Evolutionary conservation across 2,888 invertebrate species (phyloP), one percentile per base, ranked within the genome.

Genomic region (Pasiphila rectangulata): DNA sequence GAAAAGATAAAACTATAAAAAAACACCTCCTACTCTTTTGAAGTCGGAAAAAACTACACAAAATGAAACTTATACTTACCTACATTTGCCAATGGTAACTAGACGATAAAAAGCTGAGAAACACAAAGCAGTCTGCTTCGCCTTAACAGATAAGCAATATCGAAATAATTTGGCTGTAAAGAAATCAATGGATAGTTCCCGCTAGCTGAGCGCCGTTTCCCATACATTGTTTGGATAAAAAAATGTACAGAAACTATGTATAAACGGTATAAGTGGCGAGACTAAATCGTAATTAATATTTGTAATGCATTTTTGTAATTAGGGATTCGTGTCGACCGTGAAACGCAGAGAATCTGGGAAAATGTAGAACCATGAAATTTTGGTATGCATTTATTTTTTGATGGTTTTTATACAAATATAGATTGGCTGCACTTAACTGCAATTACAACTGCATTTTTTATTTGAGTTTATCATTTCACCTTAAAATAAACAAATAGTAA

Each of bases 171-270:
- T 75, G 69, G 72, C 72, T 66, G 68, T 75, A 76, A 77, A 79
- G 72, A 79, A 81, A 81, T 81, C 76, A 81, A 82, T 77, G 69
- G 72, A 56, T 60, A 60, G 49, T 69, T 68, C 64, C 83, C 79
- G 83, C 79, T 83, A 79, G 62, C 72, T 72, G 78, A 75, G 68
- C 70, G 65, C 52, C 58, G 68, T 75, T 83, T 84, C 84, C 83
- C 84, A 83, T 82, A 75, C 66, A 61, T 56, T 64, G 62, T 66
- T 61, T 68, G 55, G 59, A 64, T 64, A 63, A 57, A 61, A 71
- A 70, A 75, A 76, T 73, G 69, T 74, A 72, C 63, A 63, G 53
- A 37, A 39, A 30, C 10, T 42, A 21, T 19, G 17, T 32, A 27
- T 40, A 49, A 41, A 45, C 32, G n/a, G 9, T 37, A 49, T 72